Evolutionary conservation across 2,888 invertebrate genomes (phyloP).

Genomic region (Oasisia sp.): DNA sequence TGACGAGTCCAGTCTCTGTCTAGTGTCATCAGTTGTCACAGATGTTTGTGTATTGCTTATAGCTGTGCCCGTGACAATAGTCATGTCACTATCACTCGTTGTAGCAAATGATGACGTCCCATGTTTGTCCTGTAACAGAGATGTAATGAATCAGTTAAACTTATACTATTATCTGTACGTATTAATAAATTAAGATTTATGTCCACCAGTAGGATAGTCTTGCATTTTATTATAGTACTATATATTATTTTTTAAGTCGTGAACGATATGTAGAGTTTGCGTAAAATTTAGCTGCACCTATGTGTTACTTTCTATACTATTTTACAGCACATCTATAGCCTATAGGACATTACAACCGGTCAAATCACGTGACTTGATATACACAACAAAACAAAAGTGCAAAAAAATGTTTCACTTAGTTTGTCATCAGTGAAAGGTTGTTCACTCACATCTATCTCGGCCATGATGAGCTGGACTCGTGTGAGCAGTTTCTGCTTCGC

Average conservation of each 20-base stretch:
- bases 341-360: not conserved
- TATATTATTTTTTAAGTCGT: not conserved
- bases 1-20: not conserved
- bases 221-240: not conserved
- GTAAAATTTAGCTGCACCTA: no score
- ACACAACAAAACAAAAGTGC: not conserved
- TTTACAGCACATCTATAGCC: no score
- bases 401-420: not conserved
- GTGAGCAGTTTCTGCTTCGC: conserved; percentile 51
- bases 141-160: not conserved
- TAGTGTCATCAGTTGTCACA: not conserved
- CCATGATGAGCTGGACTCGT: conserved; percentile 51
- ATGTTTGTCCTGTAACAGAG: not conserved
- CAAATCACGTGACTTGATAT: not conserved
- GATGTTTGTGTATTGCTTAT: not conserved
- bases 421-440: not conserved
- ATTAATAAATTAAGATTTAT: not conserved
- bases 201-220: not conserved
- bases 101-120: not conserved
- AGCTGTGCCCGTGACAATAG: not conserved
- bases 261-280: not conserved
- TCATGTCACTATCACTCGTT: not conserved
- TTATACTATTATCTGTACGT: not conserved
- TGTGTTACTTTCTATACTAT: no score
- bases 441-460: conserved; percentile 38